Base-by-base conservation (phyloP, 2,797 vertebrate species). In the Uromys caudimaculatus region DNA sequence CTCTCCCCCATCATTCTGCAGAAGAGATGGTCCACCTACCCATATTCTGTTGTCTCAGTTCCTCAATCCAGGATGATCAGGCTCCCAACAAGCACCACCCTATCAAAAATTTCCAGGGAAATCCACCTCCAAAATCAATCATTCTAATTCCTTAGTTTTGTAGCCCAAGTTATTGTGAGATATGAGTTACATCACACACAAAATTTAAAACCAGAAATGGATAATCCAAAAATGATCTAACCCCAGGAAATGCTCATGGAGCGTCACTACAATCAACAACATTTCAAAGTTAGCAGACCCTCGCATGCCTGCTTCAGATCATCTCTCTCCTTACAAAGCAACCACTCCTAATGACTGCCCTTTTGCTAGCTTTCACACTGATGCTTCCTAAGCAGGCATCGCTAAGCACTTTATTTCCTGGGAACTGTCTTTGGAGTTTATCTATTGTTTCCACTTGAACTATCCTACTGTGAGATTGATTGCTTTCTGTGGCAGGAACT, bases 81-180 rank as follows among this genome's bases (percentile, higher is more conserved):
- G 60, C 1, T 44, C 81, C 11, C 9, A 35, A 19, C 35, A 64
- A 76, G 3, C 29, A 75, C 3, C 19, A 85, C 11, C 58, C 16
- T 58, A 71, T 44, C 41, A 32, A 97, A 93, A 94, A n/a, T 27
- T 29, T 38, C 69, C 56, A 64, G 64, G 50, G 79, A 89, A 88
- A 91, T 19, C 44, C 52, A 76, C 44, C 6, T 90, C 73, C 50
- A 44, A 56, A 91, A 93, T 82, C 62, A 87, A 96, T 91, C 35
- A 44, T 75, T 60, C 75, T 7, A 11, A 1, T 58, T 84, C 29
- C 47, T 81, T 69, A 24, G 84, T 21, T 86, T 89, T 94, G 64
- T 86, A 89, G 47, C 2, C 27, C 58, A 91, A 44, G 6, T 77
- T 94, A 58, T 73, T 92, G 81, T 87, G 38, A 87, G 94, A 90